Base-by-base conservation (phyloP, 2,797 vertebrate genomes). In the Microtus californicus region DNA sequence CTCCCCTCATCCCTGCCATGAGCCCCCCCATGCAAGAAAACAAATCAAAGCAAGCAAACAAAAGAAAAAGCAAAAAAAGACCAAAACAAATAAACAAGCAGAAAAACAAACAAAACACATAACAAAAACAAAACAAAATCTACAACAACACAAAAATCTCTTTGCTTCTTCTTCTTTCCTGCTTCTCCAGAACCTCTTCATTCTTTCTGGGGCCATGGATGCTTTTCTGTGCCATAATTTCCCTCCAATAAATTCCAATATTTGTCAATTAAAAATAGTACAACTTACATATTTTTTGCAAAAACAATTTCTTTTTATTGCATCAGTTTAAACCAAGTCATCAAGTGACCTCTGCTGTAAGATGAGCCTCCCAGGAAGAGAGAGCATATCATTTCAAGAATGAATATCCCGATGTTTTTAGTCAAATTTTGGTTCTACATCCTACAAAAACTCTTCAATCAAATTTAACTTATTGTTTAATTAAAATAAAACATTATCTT, bases 221-320 rank as follows among this genome's bases (percentile, higher is more conserved):
- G 11, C 27, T 63, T 29, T 27, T 29, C 10, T 63, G 9, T 63
- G 61, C 27, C 61, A 63, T 56, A 93, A 74, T 90, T 96, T 95
- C 85, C 25, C 25, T 93, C n/a, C 48, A 90, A 65, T 92, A 63
- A 94, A 76, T 27, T 59, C 27, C 80, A 92, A 71, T 54, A 54
- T 9, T 78, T 73, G 12, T 13, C 56, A 80, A 93, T 87, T 81
- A 71, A 93, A 90, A 27, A 67, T 4, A 91, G 67, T 92, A 76
- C 54, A 95, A 87, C 21, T 85, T 89, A 61, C 25, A 1, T 77
- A 79, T 51, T 65, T 73, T 54, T 89, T 37, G 31, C 5, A 37
- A 43, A 54, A 86, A 51, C 1, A 51, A 48, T 71, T 27, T 76
- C 1, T 23, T 43, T n/a, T 90, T 77, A 79, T 51, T 89, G 27